Conservation (phyloP, 2,113 vertebrate species). For the Lepidothrix coronata region DNA sequence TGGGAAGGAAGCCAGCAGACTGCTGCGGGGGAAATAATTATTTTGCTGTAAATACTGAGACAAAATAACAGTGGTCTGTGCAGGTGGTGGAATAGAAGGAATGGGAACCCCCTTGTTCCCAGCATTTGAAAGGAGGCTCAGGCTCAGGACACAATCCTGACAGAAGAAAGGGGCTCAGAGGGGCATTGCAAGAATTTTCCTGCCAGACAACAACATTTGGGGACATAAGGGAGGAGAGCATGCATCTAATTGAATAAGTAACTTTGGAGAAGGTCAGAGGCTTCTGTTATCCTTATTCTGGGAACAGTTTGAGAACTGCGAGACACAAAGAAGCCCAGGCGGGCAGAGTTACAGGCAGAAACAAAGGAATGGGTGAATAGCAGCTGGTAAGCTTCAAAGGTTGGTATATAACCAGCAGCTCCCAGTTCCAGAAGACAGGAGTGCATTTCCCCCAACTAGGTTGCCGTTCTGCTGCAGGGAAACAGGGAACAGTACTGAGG, state of each 20-base stretch:
- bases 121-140: not conserved
- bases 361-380: constrained; percentile 22
- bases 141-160: not conserved
- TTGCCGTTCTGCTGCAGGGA: not conserved
- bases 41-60: not conserved
- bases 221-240: not conserved
- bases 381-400: constrained; percentile 8
- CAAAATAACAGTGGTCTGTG: not conserved
- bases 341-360: not conserved
- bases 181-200: not conserved
- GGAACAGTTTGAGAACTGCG: not conserved
- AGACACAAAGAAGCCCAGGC: constrained; percentile 2
- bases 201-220: not conserved
- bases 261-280: constrained; percentile 7
- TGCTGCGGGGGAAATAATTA: not conserved
- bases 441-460: not conserved
- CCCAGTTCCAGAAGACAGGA: not conserved
- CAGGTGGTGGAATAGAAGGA: not conserved
- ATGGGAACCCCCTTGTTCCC: not conserved
- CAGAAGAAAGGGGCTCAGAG: not conserved
- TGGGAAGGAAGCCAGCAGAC: not conserved
- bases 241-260: not conserved
- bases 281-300: not conserved
- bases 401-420: not conserved
- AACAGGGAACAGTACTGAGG: not conserved